Evolutionary conservation across 2,797 vertebrate genomes (phyloP).

Genomic region (Allobates femoralis): DNA sequence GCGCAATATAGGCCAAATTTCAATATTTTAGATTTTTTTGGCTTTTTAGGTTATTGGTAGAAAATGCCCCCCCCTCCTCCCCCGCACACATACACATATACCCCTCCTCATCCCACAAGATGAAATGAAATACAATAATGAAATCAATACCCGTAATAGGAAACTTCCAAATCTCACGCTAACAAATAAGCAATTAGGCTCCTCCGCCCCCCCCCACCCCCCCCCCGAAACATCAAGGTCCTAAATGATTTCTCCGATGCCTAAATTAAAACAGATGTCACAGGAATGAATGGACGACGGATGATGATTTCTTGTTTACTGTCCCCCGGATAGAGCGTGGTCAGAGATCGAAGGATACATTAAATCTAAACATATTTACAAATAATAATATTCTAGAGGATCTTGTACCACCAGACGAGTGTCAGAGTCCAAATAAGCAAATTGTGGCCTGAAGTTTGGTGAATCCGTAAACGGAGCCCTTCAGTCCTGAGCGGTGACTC

Average conservation of each 20-base stretch:
- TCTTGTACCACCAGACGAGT: no score
- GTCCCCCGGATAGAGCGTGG: no score
- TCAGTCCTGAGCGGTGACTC: no score
- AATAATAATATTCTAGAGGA: no score
- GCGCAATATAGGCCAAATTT: background rate
- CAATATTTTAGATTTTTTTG: background rate
- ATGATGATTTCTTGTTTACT: background rate
- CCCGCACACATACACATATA: background rate
- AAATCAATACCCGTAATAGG: conserved; percentile 14
- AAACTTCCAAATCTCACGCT: background rate
- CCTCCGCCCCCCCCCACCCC: background rate
- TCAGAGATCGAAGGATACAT: no score
- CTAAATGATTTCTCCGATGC: conserved; percentile 5
- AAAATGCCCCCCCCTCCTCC: background rate
- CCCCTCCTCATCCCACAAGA: background rate
- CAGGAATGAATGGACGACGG: background rate
- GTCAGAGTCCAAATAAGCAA: no score
- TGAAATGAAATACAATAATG: conserved; percentile 8
- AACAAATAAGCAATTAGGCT: conserved; percentile 6
- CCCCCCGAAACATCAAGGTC: background rate
- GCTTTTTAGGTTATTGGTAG: background rate
- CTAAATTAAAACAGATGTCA: conserved; percentile 7
- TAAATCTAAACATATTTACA: no score
- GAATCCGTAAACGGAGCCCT: no score
- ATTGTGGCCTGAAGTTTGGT: no score